Conservation (phyloP, 2,888 invertebrate species). For the Drosophila dives region DNA sequence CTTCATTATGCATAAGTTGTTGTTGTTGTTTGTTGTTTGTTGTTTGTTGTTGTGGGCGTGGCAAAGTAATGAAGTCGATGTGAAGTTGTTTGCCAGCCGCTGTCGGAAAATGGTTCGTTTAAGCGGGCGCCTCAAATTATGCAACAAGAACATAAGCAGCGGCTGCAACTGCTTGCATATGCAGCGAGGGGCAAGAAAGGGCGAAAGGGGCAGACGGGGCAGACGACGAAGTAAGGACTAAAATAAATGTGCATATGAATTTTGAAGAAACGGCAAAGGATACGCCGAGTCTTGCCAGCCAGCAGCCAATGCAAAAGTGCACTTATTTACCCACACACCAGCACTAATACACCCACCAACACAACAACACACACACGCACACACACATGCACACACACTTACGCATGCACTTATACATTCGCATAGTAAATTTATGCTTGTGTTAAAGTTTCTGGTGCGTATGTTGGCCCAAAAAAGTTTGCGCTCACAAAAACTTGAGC, state of each 20-base stretch:
- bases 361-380: slow-evolving; percentile 5
- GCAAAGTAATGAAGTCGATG: slow-evolving; percentile 36
- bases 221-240: slow-evolving; percentile 37
- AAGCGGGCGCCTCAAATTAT: slow-evolving; percentile 49
- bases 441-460: slow-evolving; percentile 76
- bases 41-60: slow-evolving; percentile 19
- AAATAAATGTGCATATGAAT: slow-evolving; percentile 80
- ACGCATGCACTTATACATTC: slow-evolving; percentile 13
- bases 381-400: not conserved
- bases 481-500: slow-evolving; percentile 71
- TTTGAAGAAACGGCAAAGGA: slow-evolving; percentile 73
- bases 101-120: slow-evolving; percentile 32
- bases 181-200: slow-evolving; percentile 25
- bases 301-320: slow-evolving; percentile 55
- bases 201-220: not conserved
- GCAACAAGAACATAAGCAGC: slow-evolving; percentile 50
- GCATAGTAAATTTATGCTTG: slow-evolving; percentile 71
- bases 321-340: slow-evolving; percentile 41
- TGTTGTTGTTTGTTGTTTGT: slow-evolving; percentile 13
- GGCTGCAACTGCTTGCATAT: slow-evolving; percentile 64
- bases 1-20: slow-evolving; percentile 32
- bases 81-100: slow-evolving; percentile 6
- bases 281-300: slow-evolving; percentile 44
- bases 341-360: not conserved
- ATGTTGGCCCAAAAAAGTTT: slow-evolving; percentile 72